Base-by-base conservation (phyloP, 1,140 invertebrate species). In the Lucilia sericata region DNA sequence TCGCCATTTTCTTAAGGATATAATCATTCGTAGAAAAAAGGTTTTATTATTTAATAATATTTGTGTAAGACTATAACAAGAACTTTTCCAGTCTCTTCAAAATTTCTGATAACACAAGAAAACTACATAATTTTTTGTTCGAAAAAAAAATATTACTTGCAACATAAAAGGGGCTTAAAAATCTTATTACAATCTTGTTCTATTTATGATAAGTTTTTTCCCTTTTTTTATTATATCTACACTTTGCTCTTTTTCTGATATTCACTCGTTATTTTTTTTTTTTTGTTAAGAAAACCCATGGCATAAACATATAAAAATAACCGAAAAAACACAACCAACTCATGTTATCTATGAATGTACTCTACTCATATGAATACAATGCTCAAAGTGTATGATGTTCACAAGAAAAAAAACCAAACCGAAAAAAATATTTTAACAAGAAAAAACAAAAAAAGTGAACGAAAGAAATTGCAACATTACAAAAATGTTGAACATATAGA, bases 101-200 rank as follows among this genome's bases (percentile, higher is more conserved):
- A 60, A 60, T 60, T 60, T n/a, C n/a, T 60, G n/a, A 60, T 60
- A 60, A 60, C n/a, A 60, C 14, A 60, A 60, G 55, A 60, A 60
- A 60, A 60, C 55, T 17, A 60, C 13, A 60, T 60, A 30, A 30
- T 60, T 60, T n/a, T 60, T 17, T n/a, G 55, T 17, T 7, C 12
- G 7, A 17, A 17, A 60, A 60, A 0, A 60, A 60, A 17, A 30
- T 30, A 30, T 30, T 30, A 30, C 14, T n/a, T 60, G 19, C 49
- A 51, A 80, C 76, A 80, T 80, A 80, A 80, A 80, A 80, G 76
- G 76, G 76, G 76, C 76, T 80, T 80, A 80, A 80, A 80, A 80
- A 80, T 80, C 76, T 80, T 80, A 80, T 80, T 80, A 80, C 76
- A 80, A 80, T 80, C 76, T 80, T 80, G 76, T 80, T 80, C 76